Conservation (phyloP, 2,113 vertebrate genomes). For the Hemichromis elongatus region DNA sequence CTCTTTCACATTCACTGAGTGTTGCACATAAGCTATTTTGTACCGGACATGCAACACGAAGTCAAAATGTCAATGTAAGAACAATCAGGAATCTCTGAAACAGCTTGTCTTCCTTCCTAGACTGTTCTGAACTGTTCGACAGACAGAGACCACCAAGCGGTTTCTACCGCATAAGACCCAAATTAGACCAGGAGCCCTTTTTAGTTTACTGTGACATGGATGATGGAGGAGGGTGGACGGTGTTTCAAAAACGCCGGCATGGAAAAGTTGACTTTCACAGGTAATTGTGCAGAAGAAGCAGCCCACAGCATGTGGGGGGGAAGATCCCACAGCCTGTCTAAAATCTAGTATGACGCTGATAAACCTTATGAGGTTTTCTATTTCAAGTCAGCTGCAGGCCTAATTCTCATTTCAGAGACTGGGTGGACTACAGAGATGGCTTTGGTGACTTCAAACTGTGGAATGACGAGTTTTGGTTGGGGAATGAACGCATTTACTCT, state of each 20-base stretch:
- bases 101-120: conserved; percentile 47
- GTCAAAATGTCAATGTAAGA: not conserved
- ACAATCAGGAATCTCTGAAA: not conserved
- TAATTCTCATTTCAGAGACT: conserved; percentile 71
- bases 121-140: conserved; percentile 80
- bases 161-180: conserved; percentile 82
- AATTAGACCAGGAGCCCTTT: conserved; percentile 74
- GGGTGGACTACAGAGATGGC: conserved; percentile 85
- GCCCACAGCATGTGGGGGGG: not conserved
- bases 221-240: conserved; percentile 86
- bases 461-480: conserved; percentile 89
- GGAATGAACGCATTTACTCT: conserved; percentile 81
- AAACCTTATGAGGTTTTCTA: not conserved
- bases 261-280: conserved; percentile 85
- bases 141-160: conserved; percentile 69
- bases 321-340: not conserved
- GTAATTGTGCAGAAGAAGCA: conserved; percentile 46
- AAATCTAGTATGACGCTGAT: not conserved
- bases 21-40: not conserved
- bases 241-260: conserved; percentile 81
- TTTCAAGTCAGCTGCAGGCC: not conserved
- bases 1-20: not conserved
- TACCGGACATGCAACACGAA: not conserved
- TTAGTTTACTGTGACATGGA: conserved; percentile 88
- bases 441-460: conserved; percentile 84